Conservation (phyloP, 2,113 vertebrate genomes). For the Aspiorhynchus laticeps region DNA sequence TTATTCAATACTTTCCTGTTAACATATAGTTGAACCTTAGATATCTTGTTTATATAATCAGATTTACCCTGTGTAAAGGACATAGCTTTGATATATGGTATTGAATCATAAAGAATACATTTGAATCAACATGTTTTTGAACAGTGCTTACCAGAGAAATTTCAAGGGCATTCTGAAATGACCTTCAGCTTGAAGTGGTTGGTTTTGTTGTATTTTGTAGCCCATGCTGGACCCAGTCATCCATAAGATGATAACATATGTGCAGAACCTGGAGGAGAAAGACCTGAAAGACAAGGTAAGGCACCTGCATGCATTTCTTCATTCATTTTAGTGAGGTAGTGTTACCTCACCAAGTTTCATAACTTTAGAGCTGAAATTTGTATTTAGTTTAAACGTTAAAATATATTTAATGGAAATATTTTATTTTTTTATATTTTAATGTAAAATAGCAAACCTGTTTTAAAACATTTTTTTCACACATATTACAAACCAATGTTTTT, state of each 20-base stretch:
- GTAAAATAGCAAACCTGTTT: no score
- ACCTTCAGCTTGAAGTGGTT: not conserved
- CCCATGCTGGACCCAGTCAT: slow-evolving; percentile 98
- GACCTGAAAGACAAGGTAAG: slow-evolving; percentile 98
- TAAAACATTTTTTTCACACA: no score
- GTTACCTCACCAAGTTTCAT: not conserved
- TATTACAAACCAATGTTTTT: not conserved
- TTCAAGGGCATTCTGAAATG: not conserved
- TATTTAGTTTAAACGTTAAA: no score
- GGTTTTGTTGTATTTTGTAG: slow-evolving; percentile 70
- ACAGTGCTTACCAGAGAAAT: not conserved
- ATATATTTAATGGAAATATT: no score
- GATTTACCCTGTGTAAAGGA: not conserved
- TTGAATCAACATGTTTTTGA: not conserved
- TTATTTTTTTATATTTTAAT: no score
- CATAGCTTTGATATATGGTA: not conserved
- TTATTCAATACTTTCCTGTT: not conserved
- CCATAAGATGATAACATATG: slow-evolving; percentile 96
- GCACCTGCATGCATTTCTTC: not conserved
- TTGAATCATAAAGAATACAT: no score
- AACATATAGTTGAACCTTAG: not conserved
- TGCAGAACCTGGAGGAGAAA: slow-evolving; percentile 97
- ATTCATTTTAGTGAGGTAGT: not conserved
- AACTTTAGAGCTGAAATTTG: not conserved
- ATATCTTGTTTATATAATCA: not conserved